Evolutionary conservation across 2,888 invertebrate species (phyloP).

Genomic region (Linhomoeus sp.): DNA sequence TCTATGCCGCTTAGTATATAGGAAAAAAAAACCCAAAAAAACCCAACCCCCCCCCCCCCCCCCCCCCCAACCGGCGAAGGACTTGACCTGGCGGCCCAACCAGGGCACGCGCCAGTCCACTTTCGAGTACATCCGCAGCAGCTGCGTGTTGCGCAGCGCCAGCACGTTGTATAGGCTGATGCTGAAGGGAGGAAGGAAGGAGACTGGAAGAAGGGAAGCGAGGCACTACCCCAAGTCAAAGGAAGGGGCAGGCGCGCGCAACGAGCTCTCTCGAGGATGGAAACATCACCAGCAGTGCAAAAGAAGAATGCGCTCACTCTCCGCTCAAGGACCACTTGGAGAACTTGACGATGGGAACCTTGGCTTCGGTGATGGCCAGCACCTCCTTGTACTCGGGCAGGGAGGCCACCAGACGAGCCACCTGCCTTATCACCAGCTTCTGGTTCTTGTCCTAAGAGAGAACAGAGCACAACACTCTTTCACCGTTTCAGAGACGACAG

Average conservation of each 20-base stretch:
- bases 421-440: conserved; percentile 27
- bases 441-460: conserved; percentile 26
- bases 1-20: too few relatives aligned
- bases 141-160: conserved; percentile 38
- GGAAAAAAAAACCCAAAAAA: too few relatives aligned
- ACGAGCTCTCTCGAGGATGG: too few relatives aligned
- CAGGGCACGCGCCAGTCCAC: conserved; percentile 35
- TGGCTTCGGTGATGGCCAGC: conserved; percentile 37
- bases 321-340: conserved; percentile 34
- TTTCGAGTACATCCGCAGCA: conserved; percentile 35
- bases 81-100: conserved; percentile 25
- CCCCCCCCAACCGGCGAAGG: neutral
- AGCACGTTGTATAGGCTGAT: conserved; percentile 41
- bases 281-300: too few relatives aligned
- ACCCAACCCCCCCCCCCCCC: too few relatives aligned
- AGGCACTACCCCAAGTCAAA: too few relatives aligned
- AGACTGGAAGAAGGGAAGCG: too few relatives aligned
- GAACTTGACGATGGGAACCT: conserved; percentile 44
- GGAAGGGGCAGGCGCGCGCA: too few relatives aligned
- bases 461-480: neutral
- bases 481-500: neutral
- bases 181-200: too few relatives aligned
- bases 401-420: conserved; percentile 29
- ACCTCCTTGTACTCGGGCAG: conserved; percentile 29
- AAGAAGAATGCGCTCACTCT: too few relatives aligned